Percentiles rank a stretch among this genome's conserved stretches.
Conservation (phyloP, 2,888 invertebrate genomes). For the Lasioglossum lativentre region DNA sequence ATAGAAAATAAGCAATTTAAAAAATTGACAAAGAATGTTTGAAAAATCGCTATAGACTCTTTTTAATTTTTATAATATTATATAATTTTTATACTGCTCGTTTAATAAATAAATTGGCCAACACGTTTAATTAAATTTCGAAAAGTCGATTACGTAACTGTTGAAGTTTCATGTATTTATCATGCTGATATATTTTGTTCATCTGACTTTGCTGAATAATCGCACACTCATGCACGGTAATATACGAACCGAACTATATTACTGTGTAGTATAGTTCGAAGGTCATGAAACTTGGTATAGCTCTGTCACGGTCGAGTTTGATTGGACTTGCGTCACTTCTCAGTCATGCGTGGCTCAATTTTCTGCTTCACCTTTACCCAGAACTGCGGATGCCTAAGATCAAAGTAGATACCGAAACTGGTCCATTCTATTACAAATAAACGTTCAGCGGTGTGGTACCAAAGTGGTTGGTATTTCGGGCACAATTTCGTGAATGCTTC, state of each 20-base stretch:
- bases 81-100: no score
- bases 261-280: not conserved
- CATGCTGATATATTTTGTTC: not conserved
- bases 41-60: no score
- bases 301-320: not conserved
- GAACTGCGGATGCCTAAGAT: not conserved
- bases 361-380: not conserved
- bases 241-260: not conserved
- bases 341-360: not conserved
- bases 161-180: no score
- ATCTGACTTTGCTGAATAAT: not conserved
- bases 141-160: no score
- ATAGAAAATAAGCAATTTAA: slow-evolving; percentile 76
- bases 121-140: no score
- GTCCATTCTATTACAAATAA: not conserved
- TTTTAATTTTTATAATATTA: no score
- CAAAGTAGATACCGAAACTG: not conserved
- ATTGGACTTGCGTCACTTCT: slow-evolving; percentile 4
- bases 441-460: not conserved
- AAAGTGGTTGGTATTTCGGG: not conserved
- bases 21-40: no score
- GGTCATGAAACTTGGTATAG: not conserved
- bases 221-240: not conserved
- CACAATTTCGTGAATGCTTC: not conserved
- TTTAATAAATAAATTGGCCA: no score